Evolutionary conservation across 2,797 vertebrate species (phyloP).

Genomic region (Stomatorhinus walkeri): DNA sequence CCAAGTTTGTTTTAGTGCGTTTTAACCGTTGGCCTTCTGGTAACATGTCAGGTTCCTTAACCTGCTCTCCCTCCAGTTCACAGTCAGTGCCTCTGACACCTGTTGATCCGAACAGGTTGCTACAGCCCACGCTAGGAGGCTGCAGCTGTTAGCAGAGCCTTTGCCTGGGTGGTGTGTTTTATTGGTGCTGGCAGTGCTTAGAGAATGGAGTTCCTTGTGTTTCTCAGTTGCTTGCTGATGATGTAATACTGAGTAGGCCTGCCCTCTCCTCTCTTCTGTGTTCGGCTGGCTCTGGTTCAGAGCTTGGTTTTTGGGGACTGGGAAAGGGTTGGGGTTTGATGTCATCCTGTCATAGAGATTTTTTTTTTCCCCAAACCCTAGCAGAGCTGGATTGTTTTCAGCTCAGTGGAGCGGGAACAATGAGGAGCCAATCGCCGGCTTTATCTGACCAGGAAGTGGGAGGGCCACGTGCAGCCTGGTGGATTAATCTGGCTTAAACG

Average conservation of each 20-base stretch:
- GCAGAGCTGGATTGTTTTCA: background rate
- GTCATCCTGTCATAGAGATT: background rate
- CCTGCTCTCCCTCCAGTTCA: background rate
- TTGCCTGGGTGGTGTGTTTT: background rate
- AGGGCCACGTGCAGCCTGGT: background rate
- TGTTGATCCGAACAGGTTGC: background rate
- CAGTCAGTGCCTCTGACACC: background rate
- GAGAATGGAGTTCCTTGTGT: constrained; percentile 2
- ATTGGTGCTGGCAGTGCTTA: background rate
- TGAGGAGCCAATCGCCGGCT: background rate
- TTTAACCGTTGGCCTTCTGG: background rate
- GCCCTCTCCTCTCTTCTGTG: background rate
- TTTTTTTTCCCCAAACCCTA: background rate
- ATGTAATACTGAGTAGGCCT: background rate
- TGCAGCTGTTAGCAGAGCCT: background rate
- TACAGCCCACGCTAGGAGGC: background rate
- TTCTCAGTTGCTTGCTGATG: background rate
- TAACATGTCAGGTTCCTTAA: background rate
- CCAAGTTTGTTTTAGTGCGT: background rate
- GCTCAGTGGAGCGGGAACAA: background rate
- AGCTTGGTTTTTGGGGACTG: background rate
- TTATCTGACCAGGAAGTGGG: constrained; percentile 6
- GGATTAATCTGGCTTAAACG: background rate
- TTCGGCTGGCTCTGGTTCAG: background rate
- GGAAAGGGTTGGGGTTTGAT: background rate